Conservation (phyloP, 2,888 invertebrate genomes). For the Patella depressa region DNA sequence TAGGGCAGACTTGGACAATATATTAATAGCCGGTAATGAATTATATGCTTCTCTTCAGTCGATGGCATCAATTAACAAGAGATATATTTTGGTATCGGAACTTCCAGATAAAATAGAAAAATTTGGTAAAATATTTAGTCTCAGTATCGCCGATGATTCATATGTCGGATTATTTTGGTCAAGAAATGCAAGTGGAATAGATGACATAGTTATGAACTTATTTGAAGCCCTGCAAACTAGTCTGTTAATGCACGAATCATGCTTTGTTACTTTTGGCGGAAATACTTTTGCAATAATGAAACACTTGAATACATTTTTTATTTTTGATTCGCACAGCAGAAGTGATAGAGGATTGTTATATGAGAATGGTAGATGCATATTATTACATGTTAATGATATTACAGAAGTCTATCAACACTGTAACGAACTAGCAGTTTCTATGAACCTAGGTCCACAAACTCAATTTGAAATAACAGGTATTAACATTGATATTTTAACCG, state of each 20-base stretch:
- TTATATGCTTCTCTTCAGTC: background rate
- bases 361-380: background rate
- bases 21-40: background rate
- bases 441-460: no score
- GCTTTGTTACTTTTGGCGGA: background rate
- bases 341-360: background rate
- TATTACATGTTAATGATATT: background rate
- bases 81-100: no score
- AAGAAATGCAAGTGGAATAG: background rate
- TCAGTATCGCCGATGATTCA: no score
- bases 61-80: no score
- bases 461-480: no score
- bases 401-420: no score
- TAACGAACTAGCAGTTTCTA: no score
- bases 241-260: background rate
- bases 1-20: background rate
- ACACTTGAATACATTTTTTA: background rate
- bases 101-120: no score
- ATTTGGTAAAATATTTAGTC: no score
- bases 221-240: background rate
- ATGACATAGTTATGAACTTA: background rate
- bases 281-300: conserved; percentile 7
- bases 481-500: no score
- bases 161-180: no score
- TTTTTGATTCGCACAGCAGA: background rate